Evolutionary conservation across 2,797 vertebrate genomes (phyloP), one percentile per base, ranked within the genome.

Genomic region (Notolepis coatsorum): DNA sequence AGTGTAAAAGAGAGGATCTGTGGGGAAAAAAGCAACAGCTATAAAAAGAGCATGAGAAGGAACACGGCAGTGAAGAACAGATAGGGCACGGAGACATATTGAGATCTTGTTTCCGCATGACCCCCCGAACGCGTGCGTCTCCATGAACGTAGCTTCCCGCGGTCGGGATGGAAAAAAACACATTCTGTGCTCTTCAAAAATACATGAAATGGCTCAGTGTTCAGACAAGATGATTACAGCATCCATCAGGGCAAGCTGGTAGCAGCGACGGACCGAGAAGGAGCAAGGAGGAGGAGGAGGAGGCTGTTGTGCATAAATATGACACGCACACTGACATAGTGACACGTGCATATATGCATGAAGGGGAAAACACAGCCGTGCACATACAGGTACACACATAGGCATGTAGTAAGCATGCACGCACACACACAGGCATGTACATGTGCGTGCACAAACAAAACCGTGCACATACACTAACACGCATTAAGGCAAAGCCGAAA

Each of bases 201-300:
- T 52, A 68, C 73, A 71, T 57, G 55, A 76, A 60, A 21, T 55
- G 17, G 46, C 56, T 53, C 5, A 20, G 55, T 7, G 51, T 61
- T 58, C 55, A 60, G 55, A 72, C 68, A 45, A 42, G n/a, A 52
- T 61, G 59, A 76, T 68, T 61, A 61, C 6, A 68, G 46, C 56
- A 52, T 67, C 59, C n/a, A 28, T 67, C 63, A 67, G 1, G 58
- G 47, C 28, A 13, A 28, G 17, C 7, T n/a, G 1, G 17, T 8
- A 8, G 13, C 17, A 33, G 24, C 5, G 38, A 23, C 10, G 30
- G n/a, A n/a, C 4, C 43, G 18, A 2, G 10, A n/a, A 49, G 7
- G 15, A 30, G 21, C 13, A 25, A 39, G 46, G 6, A 17, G 30
- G 28, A 8, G 9, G n/a, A 5, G 12, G 18, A n/a, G 6, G 20